Percentiles rank a stretch among this genome's conserved stretches.
These are phyloP conservation scores for Anoplophora glabripennis DNA, from an alignment of 1,140 invertebrate species.

Conservation along the genomic window DNA sequence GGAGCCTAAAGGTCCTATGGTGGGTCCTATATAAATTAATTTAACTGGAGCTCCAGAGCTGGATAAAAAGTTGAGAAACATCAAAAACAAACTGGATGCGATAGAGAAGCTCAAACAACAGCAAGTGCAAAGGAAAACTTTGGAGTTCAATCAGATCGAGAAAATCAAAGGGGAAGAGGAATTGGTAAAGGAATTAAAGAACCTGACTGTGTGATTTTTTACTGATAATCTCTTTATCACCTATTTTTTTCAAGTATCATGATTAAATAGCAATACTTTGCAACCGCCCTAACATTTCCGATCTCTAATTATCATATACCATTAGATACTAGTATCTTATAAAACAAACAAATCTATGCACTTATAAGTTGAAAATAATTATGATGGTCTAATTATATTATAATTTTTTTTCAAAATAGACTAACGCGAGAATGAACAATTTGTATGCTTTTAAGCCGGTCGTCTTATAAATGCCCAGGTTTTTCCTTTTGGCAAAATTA, in stretches of 20 bases:
- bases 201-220: constrained; percentile 58
- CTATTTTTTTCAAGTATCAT: neutral
- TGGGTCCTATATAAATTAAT: constrained; percentile 40
- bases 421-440: too few relatives aligned
- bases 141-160: constrained; percentile 83
- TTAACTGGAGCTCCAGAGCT: constrained; percentile 76
- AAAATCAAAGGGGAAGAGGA: constrained; percentile 81
- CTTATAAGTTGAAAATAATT: too few relatives aligned
- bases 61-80: constrained; percentile 80
- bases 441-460: too few relatives aligned
- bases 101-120: constrained; percentile 83
- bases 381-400: too few relatives aligned
- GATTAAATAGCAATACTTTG: too few relatives aligned
- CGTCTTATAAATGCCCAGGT: too few relatives aligned
- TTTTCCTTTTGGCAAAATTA: too few relatives aligned
- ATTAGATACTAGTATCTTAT: too few relatives aligned
- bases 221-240: neutral
- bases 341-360: too few relatives aligned
- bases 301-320: too few relatives aligned
- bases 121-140: constrained; percentile 69
- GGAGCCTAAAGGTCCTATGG: constrained; percentile 34
- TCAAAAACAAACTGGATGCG: constrained; percentile 81
- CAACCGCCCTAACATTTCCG: too few relatives aligned
- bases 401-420: too few relatives aligned
- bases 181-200: constrained; percentile 70